Base-by-base conservation (phyloP, 2,797 vertebrate genomes). In the Acipenser oxyrinchus region DNA sequence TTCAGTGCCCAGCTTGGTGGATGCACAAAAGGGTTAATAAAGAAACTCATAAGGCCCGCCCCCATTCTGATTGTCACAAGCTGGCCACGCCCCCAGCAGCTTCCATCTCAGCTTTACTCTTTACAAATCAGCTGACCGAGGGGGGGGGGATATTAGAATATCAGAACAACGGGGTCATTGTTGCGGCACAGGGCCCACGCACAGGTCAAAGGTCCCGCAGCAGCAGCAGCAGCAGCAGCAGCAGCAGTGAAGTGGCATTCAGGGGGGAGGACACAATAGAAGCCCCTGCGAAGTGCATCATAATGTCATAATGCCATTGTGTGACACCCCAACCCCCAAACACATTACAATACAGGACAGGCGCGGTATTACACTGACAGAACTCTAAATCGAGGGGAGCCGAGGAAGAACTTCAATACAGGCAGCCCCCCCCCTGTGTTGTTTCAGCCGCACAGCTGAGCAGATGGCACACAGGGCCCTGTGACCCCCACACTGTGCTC, bases 391-490 rank as follows among this genome's bases (percentile, higher is more conserved):
- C 23, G 4, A 37, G 23, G 23, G 23, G 2, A 37, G 23, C 23
- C 23, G 23, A 37, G 23, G 23, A 37, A 37, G 23, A 37, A 2
- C 23, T 37, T 37, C 23, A 37, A 37, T 37, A 37, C 4, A 37
- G 23, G 23, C 23, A 37, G 23, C 23, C 23, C 23, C 23, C 23
- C 1, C 23, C 51, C 52, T 51, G 10, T 37, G 23, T 60, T 37
- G 60, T 9, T 23, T 60, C 18, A 53, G 37, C 10, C 60, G 48
- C 11, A 65, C 68, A 58, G 63, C 7, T 55, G 60, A 68, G 55
- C 70, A 72, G 70, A 72, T 72, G 70, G 70, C 52, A 48, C 15
- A 15, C 37, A 49, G 11, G 53, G 18, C 10, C 63, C 18, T 50
- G n/a, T 62, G 66, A 58, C 48, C 60, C 49, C n/a, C 52, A 37